Base-by-base conservation (phyloP, 2,797 vertebrate genomes). In the Podargus strigoides region DNA sequence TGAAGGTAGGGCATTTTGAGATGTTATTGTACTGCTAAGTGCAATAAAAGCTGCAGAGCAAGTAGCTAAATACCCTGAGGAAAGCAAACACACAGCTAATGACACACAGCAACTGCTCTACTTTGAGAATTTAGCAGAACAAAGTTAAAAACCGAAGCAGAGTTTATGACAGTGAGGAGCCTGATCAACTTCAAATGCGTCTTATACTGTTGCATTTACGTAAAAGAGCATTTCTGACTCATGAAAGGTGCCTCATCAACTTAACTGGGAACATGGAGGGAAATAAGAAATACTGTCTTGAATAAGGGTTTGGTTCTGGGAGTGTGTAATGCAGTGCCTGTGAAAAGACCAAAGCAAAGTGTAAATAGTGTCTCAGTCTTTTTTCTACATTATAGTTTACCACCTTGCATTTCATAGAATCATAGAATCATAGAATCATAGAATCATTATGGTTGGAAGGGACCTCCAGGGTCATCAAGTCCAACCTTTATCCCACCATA, bases 31-130 rank as follows among this genome's bases (percentile, higher is more conserved):
- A 87, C 49, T 85, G 69, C 82, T 92, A 94, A 95, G 88, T 92
- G 91, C 85, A 95, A 68, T 80, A 75, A 94, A 93, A 94, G 85
- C 94, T 91, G 79, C 69, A 91, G 73, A 68, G 68, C 56, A 83
- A 95, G 89, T 78, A 92, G 76, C 91, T 83, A 91, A 96, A 93
- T 64, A 92, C 56, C 92, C 92, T 16, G 84, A 95, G 94, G 95
- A 94, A 83, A 95, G 87, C 63, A 91, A 94, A 85, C 69, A 68
- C 66, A 56, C 27, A 85, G 64, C 90, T 95, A 92, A 94, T 77
- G 85, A 91, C 89, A 93, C 52, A 62, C 37, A 80, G 78, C 79
- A 49, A 77, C 87, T 86, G 63, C 76, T 83, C 75, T 89, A 39
- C 75, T 93, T 81, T 32, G 42, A 92, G 76, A 46, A 62, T 83